Percentiles rank a stretch among this genome's conserved stretches.
Evolutionary conservation across 1,140 invertebrate species (phyloP).

Genomic region (Procambarus clarkii): DNA sequence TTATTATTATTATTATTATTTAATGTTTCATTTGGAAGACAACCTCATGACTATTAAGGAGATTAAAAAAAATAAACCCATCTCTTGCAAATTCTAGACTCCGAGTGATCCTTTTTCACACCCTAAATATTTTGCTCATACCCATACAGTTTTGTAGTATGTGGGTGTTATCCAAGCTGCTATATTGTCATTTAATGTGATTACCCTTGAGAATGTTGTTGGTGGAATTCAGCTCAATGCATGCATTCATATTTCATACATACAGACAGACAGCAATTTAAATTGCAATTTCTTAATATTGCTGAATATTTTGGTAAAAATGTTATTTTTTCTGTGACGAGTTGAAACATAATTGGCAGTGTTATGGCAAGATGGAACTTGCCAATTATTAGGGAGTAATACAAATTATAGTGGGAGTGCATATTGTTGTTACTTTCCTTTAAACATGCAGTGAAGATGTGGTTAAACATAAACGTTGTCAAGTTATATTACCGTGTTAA

Average conservation of each 20-base stretch:
- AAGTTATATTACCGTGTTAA: background rate
- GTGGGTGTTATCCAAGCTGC: background rate
- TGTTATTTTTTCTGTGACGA: background rate
- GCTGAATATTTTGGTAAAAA: background rate
- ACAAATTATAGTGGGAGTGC: background rate
- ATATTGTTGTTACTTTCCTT: background rate
- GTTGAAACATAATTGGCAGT: background rate
- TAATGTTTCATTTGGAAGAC: background rate
- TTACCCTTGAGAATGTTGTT: conserved; percentile 1
- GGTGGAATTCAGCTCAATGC: background rate
- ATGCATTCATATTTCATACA: background rate
- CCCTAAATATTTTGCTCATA: background rate
- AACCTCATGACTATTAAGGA: background rate
- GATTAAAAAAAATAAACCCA: background rate
- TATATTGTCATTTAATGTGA: conserved; percentile 1
- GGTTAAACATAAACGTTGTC: background rate
- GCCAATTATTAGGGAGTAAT: background rate
- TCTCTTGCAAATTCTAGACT: background rate
- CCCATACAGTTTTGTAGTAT: background rate
- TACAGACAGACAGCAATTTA: background rate
- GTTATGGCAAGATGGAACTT: background rate
- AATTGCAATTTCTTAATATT: background rate
- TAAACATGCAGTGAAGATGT: background rate
- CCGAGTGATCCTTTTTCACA: background rate
- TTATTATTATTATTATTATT: background rate